Evolutionary conservation across 2,113 vertebrate species (phyloP).

Genomic region (Pelmatolapia mariae): DNA sequence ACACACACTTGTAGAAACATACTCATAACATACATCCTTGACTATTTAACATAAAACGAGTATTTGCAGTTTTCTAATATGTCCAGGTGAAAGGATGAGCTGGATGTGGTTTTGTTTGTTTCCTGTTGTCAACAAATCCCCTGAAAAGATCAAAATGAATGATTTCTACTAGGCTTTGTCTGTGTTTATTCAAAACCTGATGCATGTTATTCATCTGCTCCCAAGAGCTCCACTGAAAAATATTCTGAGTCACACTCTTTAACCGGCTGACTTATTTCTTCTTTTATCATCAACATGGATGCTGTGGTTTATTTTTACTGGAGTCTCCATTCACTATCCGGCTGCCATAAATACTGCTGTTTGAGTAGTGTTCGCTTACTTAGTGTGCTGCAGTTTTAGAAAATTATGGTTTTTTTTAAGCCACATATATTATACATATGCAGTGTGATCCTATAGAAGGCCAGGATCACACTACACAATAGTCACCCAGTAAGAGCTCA

Average conservation of each 20-base stretch:
- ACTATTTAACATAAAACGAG: background rate
- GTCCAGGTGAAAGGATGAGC: background rate
- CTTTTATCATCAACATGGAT: background rate
- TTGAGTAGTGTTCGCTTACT: background rate
- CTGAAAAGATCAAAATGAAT: background rate
- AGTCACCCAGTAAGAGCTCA: background rate
- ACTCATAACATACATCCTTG: background rate
- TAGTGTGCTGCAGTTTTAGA: background rate
- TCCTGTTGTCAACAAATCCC: background rate
- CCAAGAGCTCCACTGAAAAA: background rate
- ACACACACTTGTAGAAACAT: background rate
- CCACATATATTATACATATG: background rate
- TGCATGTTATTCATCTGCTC: background rate
- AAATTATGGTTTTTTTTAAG: background rate
- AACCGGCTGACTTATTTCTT: background rate
- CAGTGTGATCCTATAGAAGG: background rate
- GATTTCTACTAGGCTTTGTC: background rate
- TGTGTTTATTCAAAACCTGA: background rate
- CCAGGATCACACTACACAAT: background rate
- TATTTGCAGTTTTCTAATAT: background rate
- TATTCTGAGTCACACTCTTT: background rate
- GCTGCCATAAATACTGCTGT: background rate
- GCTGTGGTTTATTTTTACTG: background rate
- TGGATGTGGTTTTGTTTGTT: background rate
- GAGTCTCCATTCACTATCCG: background rate